phyloP scores from a whole-genome alignment of 2,797 vertebrate genomes.

The Erpetoichthys calabaricus region DNA sequence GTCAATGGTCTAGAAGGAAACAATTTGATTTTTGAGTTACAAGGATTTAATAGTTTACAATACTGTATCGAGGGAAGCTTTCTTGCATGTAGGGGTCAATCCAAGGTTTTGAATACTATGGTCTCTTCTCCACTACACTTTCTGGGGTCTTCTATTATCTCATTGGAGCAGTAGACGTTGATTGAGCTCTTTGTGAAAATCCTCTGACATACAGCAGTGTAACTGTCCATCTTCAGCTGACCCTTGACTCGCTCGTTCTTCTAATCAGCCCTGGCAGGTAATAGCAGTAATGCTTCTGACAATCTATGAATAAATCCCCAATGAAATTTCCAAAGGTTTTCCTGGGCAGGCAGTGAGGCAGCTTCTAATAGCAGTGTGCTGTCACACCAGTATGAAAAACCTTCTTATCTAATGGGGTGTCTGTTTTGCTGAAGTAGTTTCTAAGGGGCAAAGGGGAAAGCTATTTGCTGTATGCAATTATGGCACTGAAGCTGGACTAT shows the following conservation, averaged over 20 bases:
- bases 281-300: background rate
- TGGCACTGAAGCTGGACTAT: background rate
- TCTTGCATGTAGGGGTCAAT: too few species aligned
- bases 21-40: too few species aligned
- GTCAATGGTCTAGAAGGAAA: too few species aligned
- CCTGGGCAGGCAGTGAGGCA: background rate
- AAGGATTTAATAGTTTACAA: too few species aligned
- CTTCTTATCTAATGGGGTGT: background rate
- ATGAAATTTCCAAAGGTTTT: background rate
- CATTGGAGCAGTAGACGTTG: too few species aligned
- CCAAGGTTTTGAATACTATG: too few species aligned
- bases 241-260: background rate
- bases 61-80: too few species aligned
- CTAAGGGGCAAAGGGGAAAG: background rate
- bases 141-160: too few species aligned
- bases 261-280: background rate
- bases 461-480: background rate
- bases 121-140: too few species aligned
- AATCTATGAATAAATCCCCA: background rate
- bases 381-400: background rate
- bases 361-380: background rate
- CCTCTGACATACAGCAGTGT: too few species aligned
- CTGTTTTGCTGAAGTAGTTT: background rate
- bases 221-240: background rate
- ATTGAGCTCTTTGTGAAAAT: too few species aligned